Percentiles rank a stretch among this genome's conserved stretches.
These are phyloP conservation scores for Zaprionus tsacasi DNA, from an alignment of 1,140 invertebrate species.

Conservation along the genomic window DNA sequence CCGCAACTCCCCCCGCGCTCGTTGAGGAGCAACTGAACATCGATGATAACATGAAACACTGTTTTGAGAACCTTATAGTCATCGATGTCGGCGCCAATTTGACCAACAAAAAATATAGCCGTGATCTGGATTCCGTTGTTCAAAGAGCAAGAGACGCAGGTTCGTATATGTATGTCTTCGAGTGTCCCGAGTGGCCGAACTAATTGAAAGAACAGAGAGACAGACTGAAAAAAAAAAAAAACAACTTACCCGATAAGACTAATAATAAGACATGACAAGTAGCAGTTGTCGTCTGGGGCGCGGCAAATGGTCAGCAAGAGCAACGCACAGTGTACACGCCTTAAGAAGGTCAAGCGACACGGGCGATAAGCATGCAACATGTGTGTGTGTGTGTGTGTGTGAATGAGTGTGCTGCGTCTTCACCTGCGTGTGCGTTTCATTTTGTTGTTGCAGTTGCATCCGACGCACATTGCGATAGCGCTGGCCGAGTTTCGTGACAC, in stretches of 20 bases:
- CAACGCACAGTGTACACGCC: conserved; percentile 26
- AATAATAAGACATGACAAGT: conserved; percentile 51
- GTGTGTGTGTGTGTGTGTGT: conserved; percentile 24
- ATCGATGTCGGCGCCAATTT: conserved; percentile 97
- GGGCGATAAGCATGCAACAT: conserved; percentile 49
- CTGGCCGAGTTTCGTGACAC: not conserved
- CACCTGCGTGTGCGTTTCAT: conserved; percentile 24
- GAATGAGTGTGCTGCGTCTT: not conserved
- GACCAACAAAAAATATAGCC: conserved; percentile 96
- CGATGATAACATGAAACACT: conserved; percentile 79
- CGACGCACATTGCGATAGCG: conserved; percentile 23
- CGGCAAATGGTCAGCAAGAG: conserved; percentile 47
- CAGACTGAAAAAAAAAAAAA: conserved; percentile 15
- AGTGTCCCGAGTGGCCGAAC: conserved; percentile 2
- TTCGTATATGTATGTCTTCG: conserved; percentile 77
- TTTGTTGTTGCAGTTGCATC: conserved; percentile 15
- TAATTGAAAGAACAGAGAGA: conserved; percentile 25
- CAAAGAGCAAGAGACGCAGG: conserved; percentile 96
- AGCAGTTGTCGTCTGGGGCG: conserved; percentile 51
- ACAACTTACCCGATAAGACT: conserved; percentile 43
- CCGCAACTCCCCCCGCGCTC: conserved; percentile 38
- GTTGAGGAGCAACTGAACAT: conserved; percentile 67
- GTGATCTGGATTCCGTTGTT: conserved; percentile 96
- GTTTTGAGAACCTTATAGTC: conserved; percentile 94
- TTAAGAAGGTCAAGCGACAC: conserved; percentile 57